Percentiles rank a stretch among this genome's conserved stretches.
phyloP scores from a whole-genome alignment of 2,888 invertebrate genomes.

The Galeruca laticollis region DNA sequence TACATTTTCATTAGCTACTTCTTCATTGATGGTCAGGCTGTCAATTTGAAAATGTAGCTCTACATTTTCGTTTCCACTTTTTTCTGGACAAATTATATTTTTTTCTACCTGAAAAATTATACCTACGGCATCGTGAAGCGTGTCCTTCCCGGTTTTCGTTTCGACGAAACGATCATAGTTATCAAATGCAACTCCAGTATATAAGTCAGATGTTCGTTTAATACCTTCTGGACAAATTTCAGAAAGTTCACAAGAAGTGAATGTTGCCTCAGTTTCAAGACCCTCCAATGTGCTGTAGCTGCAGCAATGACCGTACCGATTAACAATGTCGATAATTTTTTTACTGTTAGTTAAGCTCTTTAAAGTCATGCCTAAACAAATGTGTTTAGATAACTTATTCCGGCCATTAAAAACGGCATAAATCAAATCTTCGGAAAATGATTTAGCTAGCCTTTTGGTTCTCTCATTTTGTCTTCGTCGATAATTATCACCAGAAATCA shows the following conservation, averaged over 20 bases:
- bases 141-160: no score
- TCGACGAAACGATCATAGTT: no score
- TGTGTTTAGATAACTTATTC: constrained; percentile 28
- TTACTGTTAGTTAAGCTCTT: constrained; percentile 39
- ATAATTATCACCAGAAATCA: constrained; percentile 16
- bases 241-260: constrained; percentile 2
- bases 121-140: no score
- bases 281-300: constrained; percentile 35
- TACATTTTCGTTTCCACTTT: no score
- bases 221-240: no score
- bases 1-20: no score
- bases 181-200: no score
- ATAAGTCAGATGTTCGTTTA: no score
- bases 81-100: no score
- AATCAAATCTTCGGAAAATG: constrained; percentile 23
- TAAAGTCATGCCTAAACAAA: constrained; percentile 35
- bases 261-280: constrained; percentile 40
- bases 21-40: no score
- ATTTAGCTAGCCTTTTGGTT: constrained; percentile 19
- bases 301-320: constrained; percentile 39
- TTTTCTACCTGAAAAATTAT: no score
- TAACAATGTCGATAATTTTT: constrained; percentile 35
- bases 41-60: no score
- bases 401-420: constrained; percentile 27
- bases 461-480: constrained; percentile 19